A percentile compares a stretch with the other conserved stretches of the same genome.
Evolutionary conservation across 2,113 vertebrate species (phyloP).

Genomic region (Meleagris gallopavo): DNA sequence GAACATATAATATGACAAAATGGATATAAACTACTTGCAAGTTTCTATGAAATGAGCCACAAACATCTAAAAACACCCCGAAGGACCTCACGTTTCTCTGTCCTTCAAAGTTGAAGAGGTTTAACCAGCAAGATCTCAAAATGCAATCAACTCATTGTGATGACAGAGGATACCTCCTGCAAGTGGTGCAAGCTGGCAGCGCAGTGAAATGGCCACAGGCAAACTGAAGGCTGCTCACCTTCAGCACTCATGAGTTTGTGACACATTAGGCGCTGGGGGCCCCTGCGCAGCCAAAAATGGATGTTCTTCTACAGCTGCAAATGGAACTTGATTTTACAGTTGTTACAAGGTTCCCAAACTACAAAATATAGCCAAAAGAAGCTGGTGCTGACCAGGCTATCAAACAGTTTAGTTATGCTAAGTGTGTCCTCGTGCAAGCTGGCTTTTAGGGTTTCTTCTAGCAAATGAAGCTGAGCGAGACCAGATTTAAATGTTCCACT

Average conservation of each 20-base stretch:
- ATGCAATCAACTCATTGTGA: background rate
- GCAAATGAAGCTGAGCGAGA: background rate
- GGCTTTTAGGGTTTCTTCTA: background rate
- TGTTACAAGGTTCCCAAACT: background rate
- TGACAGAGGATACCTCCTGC: background rate
- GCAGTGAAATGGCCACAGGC: background rate
- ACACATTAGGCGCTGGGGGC: conserved; percentile 37
- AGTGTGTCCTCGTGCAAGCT: background rate
- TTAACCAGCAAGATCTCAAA: background rate
- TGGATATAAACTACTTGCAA: background rate
- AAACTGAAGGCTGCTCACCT: background rate
- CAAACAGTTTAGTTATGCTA: background rate
- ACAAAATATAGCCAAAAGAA: background rate
- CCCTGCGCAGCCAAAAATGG: conserved; percentile 41
- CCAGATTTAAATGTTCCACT: too few species aligned
- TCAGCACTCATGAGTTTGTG: background rate
- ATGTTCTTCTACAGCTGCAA: background rate
- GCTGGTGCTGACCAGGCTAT: background rate
- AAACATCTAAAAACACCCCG: background rate
- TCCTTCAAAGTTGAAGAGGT: background rate
- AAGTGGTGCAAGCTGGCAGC: background rate
- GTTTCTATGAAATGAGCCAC: background rate
- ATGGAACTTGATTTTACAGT: background rate
- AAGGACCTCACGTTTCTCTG: background rate
- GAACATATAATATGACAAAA: background rate